A percentile compares a stretch with the other conserved stretches of the same genome.
These are phyloP conservation scores for Phthorimaea operculella DNA, from an alignment of 1,140 invertebrate genomes.

Conservation along the genomic window DNA sequence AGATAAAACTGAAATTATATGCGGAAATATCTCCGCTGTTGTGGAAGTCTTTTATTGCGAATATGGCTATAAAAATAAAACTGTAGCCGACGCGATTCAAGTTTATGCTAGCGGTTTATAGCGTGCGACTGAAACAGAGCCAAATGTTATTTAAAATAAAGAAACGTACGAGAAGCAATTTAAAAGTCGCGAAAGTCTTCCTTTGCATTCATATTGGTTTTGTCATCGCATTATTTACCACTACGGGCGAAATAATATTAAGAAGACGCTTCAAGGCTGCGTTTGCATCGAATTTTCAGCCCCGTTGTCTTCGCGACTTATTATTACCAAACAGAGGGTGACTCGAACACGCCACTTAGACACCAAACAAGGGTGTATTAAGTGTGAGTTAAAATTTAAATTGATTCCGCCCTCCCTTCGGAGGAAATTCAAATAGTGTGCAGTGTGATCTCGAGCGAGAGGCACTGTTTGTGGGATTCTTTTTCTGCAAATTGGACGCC, in stretches of 20 bases:
- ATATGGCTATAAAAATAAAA: constrained; percentile 1
- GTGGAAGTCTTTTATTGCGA: background rate
- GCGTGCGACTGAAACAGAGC: background rate
- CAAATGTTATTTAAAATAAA: background rate
- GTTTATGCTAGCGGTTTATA: background rate
- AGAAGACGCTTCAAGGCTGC: background rate
- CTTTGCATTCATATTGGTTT: background rate
- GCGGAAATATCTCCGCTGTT: constrained; percentile 1
- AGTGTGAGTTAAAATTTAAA: constrained; percentile 68
- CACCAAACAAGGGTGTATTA: constrained; percentile 67
- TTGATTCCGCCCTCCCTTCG: constrained; percentile 61
- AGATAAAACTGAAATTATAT: constrained; percentile 3
- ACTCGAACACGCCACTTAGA: constrained; percentile 66
- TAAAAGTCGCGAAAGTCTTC: background rate
- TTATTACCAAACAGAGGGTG: constrained; percentile 61
- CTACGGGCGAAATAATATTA: background rate
- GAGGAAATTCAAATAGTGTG: constrained; percentile 65
- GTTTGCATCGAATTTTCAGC: constrained; percentile 31
- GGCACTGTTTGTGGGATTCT: constrained; percentile 59
- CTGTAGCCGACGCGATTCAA: background rate
- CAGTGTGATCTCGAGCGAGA: constrained; percentile 58
- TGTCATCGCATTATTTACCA: background rate
- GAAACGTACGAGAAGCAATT: background rate
- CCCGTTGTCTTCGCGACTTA: constrained; percentile 61
- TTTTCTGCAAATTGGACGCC: constrained; percentile 64